Base-by-base conservation (phyloP, 2,113 vertebrate genomes). In the Clupea harengus region DNA sequence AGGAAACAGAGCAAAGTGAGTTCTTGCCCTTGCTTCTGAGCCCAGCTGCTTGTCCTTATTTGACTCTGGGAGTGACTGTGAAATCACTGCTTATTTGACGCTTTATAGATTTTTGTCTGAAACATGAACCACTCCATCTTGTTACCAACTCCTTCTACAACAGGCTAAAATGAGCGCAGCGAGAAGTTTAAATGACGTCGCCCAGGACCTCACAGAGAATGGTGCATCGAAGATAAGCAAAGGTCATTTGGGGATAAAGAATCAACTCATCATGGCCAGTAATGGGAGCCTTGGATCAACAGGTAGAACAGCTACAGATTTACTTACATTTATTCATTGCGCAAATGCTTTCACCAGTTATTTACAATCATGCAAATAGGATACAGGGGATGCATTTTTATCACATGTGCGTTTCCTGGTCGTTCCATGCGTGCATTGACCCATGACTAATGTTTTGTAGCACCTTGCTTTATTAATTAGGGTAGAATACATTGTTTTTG, bases 1-100 rank as follows among this genome's bases (percentile, higher is more conserved):
- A 96, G 98, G 90, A 99, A 99, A 89, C 98, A 99, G 93, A 99
- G 97, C 94, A 99, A 98, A 95, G 98, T 99, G 92, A 97, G 97
- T 80, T n/a, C 11, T 11, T 6, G 11, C n/a, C n/a, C 13, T 20
- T 6, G 28, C n/a, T 20, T 6, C 9, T 44, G n/a, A 13, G 10
- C 50, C 3, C 50, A 52, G 11, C 2, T 15, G 17, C 17, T 15
- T 49, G 47, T 52, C 50, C 50, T 15, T 17, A 15, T 4, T 54
- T 13, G 15, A 18, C 52, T 54, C 52, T 54, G 52, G 3, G 50
- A 15, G 15, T 54, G 52, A 54, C 15, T 4, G 52, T 85, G 6
- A 52, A 44, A n/a, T 20, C 18, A 22, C 54, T 4, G 54, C 18
- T 7, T 22, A 6, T 22, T 60, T 4, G 20, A 18, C 22, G 54